Evolutionary conservation across 2,113 vertebrate genomes (phyloP), one percentile per base, ranked within the genome.

Genomic region (Perognathus longimembris): DNA sequence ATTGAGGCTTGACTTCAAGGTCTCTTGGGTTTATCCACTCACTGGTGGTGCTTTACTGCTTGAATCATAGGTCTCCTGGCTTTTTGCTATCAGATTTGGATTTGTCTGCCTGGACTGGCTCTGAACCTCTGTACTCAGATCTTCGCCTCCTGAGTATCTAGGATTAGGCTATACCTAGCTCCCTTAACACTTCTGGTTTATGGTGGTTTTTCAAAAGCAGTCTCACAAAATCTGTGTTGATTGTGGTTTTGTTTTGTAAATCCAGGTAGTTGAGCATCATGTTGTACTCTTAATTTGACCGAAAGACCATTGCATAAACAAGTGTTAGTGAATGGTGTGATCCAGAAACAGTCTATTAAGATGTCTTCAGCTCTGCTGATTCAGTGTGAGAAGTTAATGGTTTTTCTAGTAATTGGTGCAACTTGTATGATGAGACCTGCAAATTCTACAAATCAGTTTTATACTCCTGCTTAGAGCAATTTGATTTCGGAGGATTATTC

Each of bases 131-230:
- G 4, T 59, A 12, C 57, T 59, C 57, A 5, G 57, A 59, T 59
- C 57, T 17, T 17, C 5, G 57, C 21, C 15, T 59, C 57, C 15
- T 59, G 57, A 59, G 57, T 59, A 61, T 3, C 22, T 24, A 61
- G 59, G 59, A 61, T 61, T 61, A 61, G 59, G 11, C 59, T 26
- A 15, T 17, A 15, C 50, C 50, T 54, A 15, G 50, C 11, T 45
- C 45, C 45, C 45, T 45, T 81, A 92, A 85, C 95, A 59, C 36
- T 92, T 91, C 32, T 83, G 75, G 50, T 77, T 81, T 92, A 77
- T 0, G 1, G 79, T 59, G 61, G 71, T 84, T 92, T 94, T 96
- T 50, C 32, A 42, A 40, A n/a, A 26, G 34, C 42, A 67, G 3
- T 26, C 21, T n/a, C 61, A 75, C 74, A 57, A 40, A 45, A 1